These are phyloP conservation scores for Pharmacophagus antenor DNA, from an alignment of 2,888 invertebrate genomes.

Conservation along the genomic window DNA sequence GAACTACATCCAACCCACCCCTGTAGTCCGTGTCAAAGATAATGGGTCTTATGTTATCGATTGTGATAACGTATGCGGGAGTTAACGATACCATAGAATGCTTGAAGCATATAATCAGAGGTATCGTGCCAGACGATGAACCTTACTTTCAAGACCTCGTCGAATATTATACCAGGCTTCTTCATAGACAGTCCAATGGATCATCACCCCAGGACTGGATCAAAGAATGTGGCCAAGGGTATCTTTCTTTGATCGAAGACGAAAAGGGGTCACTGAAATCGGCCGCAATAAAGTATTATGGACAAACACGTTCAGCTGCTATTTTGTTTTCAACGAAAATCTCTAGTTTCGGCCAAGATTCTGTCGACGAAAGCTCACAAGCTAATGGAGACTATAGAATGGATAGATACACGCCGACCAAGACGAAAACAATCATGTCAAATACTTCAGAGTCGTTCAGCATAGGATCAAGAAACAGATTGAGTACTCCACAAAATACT, in stretches of 20 bases:
- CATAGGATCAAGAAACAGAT: conserved; percentile 66
- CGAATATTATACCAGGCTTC: conserved; percentile 62
- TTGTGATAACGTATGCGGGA: conserved; percentile 88
- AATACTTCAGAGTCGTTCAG: conserved; percentile 68
- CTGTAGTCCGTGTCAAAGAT: conserved; percentile 37
- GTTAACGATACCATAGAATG: conserved; percentile 85
- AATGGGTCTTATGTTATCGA: conserved; percentile 88
- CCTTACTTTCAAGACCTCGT: conserved; percentile 66
- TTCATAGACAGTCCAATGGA: conserved; percentile 56
- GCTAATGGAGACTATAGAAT: conserved; percentile 67
- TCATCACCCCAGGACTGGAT: conserved; percentile 57
- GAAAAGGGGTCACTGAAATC: conserved; percentile 61
- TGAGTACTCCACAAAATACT: conserved; percentile 68
- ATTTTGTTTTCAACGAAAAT: conserved; percentile 77
- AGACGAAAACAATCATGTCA: conserved; percentile 67
- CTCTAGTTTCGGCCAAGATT: conserved; percentile 76
- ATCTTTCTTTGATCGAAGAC: conserved; percentile 64
- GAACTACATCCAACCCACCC: conserved; percentile 41
- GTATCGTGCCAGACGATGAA: conserved; percentile 63
- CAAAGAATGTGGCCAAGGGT: conserved; percentile 67
- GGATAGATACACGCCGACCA: conserved; percentile 72
- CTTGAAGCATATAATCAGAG: conserved; percentile 72
- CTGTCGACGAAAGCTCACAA: conserved; percentile 59
- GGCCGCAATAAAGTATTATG: conserved; percentile 70
- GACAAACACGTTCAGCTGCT: conserved; percentile 63